Percentiles rank a stretch among this genome's conserved stretches.
These are phyloP conservation scores for Anastatus disparis DNA, from an alignment of 1,140 invertebrate genomes.

Conservation along the genomic window DNA sequence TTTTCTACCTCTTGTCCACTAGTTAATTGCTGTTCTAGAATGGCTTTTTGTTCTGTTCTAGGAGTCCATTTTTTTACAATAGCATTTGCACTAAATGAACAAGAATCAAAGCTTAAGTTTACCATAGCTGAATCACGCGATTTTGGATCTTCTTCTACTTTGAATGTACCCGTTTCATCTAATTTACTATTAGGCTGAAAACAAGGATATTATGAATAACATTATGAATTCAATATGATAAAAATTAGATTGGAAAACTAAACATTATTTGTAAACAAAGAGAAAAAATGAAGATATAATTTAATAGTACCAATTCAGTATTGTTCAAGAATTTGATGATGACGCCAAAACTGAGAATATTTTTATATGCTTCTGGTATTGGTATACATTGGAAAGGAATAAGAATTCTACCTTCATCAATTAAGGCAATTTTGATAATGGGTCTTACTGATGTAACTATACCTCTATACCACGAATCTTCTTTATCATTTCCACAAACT, in stretches of 20 bases:
- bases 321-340: conserved; percentile 40
- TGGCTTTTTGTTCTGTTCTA: conserved; percentile 46
- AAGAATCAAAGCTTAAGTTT: too few relatives aligned
- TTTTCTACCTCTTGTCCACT: conserved; percentile 47
- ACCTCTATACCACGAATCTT: conserved; percentile 56
- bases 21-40: conserved; percentile 44
- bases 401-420: conserved; percentile 52
- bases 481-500: conserved; percentile 43
- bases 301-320: neutral
- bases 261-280: neutral
- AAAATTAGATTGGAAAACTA: too few relatives aligned
- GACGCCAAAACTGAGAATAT: conserved; percentile 43
- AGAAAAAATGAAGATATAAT: neutral
- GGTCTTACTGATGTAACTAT: conserved; percentile 43
- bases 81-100: too few relatives aligned
- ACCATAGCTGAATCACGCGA: neutral
- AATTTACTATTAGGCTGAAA: neutral
- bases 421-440: conserved; percentile 42
- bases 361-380: conserved; percentile 35
- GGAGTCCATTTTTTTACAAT: conserved; percentile 50
- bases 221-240: neutral
- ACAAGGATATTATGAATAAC: conserved; percentile 27
- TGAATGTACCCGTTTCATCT: conserved; percentile 14
- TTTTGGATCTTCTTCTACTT: neutral
- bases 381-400: conserved; percentile 28